Conservation (phyloP, 1,140 invertebrate genomes). For the Zophobas atratus region DNA sequence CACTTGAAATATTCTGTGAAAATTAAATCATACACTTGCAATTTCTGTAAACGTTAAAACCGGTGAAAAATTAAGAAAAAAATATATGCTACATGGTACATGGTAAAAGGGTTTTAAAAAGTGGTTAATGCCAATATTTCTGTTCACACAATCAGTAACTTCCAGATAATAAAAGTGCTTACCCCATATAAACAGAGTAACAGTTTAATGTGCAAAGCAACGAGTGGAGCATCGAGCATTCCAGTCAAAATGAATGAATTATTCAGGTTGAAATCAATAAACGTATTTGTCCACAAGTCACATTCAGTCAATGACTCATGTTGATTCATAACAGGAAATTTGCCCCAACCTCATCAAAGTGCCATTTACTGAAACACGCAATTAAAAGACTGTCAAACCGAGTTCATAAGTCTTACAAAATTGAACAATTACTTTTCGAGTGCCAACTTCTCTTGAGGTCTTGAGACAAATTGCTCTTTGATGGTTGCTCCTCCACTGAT, state of each 20-base stretch:
- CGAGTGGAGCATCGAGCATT: too few species aligned
- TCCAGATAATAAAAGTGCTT: too few species aligned
- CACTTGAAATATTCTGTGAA: too few species aligned
- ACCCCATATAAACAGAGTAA: too few species aligned
- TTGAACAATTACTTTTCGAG: slow-evolving; percentile 2
- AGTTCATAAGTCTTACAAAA: not conserved
- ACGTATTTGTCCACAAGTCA: slow-evolving; percentile 1
- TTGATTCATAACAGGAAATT: slow-evolving; percentile 32
- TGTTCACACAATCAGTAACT: too few species aligned
- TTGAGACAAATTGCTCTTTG: slow-evolving; percentile 31
- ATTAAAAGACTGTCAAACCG: not conserved
- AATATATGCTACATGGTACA: too few species aligned
- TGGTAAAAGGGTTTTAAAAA: too few species aligned
- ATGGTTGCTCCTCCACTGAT: slow-evolving; percentile 26
- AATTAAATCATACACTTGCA: too few species aligned
- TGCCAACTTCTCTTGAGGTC: slow-evolving; percentile 5
- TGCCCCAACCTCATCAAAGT: slow-evolving; percentile 19
- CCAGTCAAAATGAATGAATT: not conserved
- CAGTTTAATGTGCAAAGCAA: too few species aligned
- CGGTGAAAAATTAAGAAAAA: too few species aligned
- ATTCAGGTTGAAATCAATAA: slow-evolving; percentile 23
- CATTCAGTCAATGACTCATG: slow-evolving; percentile 16
- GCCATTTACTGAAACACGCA: slow-evolving; percentile 8
- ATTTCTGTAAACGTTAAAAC: too few species aligned
- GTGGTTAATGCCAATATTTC: too few species aligned